These are phyloP conservation scores for Coreoperca whiteheadi DNA, from an alignment of 2,113 vertebrate genomes.

Conservation along the genomic window DNA sequence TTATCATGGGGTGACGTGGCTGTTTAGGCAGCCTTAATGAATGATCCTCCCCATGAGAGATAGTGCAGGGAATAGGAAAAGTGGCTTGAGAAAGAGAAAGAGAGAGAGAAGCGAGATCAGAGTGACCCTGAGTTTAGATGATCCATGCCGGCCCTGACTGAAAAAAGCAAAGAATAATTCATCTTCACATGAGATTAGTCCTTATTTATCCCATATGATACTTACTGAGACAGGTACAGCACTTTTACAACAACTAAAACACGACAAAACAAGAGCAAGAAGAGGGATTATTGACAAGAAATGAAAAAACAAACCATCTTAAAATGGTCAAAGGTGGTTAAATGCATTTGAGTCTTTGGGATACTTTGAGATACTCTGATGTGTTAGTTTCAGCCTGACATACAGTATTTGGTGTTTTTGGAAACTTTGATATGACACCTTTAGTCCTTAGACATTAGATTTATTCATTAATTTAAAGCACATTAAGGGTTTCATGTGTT, in stretches of 20 bases:
- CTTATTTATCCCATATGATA: background rate
- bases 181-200: background rate
- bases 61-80: slow-evolving; percentile 31
- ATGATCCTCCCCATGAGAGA: slow-evolving; percentile 58
- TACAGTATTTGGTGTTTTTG: too few relatives aligned
- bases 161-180: background rate
- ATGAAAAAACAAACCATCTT: background rate
- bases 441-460: too few relatives aligned
- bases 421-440: too few relatives aligned
- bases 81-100: slow-evolving; percentile 5
- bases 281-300: background rate
- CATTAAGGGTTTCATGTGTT: background rate
- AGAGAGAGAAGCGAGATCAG: slow-evolving; percentile 20
- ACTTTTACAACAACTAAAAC: background rate
- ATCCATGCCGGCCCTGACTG: slow-evolving; percentile 28
- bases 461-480: background rate
- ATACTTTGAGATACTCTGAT: too few relatives aligned
- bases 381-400: too few relatives aligned
- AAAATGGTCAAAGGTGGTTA: background rate
- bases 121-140: slow-evolving; percentile 41
- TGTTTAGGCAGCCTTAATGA: slow-evolving; percentile 61
- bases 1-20: slow-evolving; percentile 46
- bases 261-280: background rate
- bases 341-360: background rate
- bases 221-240: background rate